phyloP scores from a whole-genome alignment of 2,113 vertebrate genomes.

The Cephalopholis sonnerati region DNA sequence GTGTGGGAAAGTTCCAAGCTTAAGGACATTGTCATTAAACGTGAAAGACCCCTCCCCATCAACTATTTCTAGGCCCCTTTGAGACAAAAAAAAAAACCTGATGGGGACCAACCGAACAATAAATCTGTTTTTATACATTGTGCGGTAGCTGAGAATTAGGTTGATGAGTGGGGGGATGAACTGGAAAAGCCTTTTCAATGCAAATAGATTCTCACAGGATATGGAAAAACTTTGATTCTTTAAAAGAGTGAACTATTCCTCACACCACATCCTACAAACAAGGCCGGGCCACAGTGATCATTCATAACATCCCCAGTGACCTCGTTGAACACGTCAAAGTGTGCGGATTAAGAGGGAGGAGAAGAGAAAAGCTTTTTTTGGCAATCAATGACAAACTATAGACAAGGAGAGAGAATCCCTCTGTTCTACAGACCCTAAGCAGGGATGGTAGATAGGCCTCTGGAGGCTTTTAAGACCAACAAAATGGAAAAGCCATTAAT shows the following conservation, averaged over 20 bases:
- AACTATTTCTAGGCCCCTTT: conserved; percentile 70
- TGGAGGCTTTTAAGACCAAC: conserved; percentile 50
- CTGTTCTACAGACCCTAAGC: conserved; percentile 15
- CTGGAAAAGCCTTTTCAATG: conserved; percentile 61
- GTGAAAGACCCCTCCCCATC: conserved; percentile 67
- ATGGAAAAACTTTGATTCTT: conserved; percentile 57
- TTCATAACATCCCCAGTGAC: conserved; percentile 48
- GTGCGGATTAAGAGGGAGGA: conserved; percentile 41
- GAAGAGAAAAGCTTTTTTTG: conserved; percentile 17
- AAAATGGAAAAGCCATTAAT: conserved; percentile 71
- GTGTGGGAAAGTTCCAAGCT: conserved; percentile 79
- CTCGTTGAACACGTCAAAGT: conserved; percentile 34
- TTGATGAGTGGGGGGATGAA: conserved; percentile 48
- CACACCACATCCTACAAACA: conserved; percentile 34
- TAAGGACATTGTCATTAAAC: conserved; percentile 72
- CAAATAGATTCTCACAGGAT: conserved; percentile 58
- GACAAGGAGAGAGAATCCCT: conserved; percentile 13
- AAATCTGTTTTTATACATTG: conserved; percentile 77
- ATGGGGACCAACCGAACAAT: conserved; percentile 74
- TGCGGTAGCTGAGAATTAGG: conserved; percentile 56
- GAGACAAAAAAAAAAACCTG: conserved; percentile 63
- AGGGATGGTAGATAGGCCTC: conserved; percentile 24
- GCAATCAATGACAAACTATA: conserved; percentile 25
- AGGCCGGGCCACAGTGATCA: conserved; percentile 12
- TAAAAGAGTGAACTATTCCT: conserved; percentile 45